Evolutionary conservation across 2,888 invertebrate species (phyloP).

Genomic region (Papilio elwesi): DNA sequence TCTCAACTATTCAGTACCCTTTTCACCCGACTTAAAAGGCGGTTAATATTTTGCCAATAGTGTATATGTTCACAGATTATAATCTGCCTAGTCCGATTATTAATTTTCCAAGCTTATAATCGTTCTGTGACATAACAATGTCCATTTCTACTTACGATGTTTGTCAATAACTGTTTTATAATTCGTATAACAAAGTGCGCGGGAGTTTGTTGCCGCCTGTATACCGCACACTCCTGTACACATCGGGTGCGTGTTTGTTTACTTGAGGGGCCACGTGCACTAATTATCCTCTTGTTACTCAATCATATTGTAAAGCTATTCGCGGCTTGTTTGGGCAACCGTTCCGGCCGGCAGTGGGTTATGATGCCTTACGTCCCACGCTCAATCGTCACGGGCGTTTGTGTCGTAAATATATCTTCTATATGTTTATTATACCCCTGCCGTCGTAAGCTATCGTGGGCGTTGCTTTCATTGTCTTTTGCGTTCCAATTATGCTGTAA

Average conservation of each 20-base stretch:
- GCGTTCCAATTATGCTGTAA: neutral
- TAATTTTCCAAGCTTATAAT: no score
- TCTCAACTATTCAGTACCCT: no score
- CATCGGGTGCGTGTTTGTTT: constrained; percentile 40
- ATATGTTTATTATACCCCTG: neutral
- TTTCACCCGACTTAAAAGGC: no score
- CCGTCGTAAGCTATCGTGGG: neutral
- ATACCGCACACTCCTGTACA: constrained; percentile 41
- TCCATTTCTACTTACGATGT: neutral
- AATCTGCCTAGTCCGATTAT: no score
- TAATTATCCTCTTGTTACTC: constrained; percentile 63
- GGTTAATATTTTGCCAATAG: no score
- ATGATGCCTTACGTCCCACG: constrained; percentile 34
- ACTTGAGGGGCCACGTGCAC: constrained; percentile 50
- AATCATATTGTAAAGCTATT: constrained; percentile 72
- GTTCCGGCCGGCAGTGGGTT: constrained; percentile 40
- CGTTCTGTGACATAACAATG: no score
- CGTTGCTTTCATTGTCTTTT: neutral
- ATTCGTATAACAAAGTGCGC: neutral
- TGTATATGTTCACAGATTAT: no score
- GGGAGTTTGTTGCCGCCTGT: constrained; percentile 35
- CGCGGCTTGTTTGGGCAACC: constrained; percentile 62
- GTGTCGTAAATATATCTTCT: constrained; percentile 4
- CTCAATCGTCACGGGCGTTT: neutral
- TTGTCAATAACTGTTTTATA: neutral